Base-by-base conservation (phyloP, 2,797 vertebrate species). In the Pantherophis alleghaniensis region DNA sequence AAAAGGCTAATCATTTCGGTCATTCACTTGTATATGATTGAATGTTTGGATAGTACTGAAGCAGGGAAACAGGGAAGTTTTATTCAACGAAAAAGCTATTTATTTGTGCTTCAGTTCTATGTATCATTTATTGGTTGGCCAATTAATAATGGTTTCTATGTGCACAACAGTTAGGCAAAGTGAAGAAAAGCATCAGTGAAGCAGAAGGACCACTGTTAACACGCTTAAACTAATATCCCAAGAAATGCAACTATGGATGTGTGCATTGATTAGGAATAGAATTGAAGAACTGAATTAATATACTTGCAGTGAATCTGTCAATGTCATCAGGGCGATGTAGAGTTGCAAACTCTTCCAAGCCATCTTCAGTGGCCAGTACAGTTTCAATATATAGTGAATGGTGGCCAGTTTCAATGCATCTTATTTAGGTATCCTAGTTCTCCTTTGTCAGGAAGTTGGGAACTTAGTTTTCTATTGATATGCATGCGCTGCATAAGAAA, bases 1-100 rank as follows among this genome's bases (percentile, higher is more conserved):
- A 96, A 93, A 94, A 96, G 94, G 3, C 94, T 92, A 51, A 4
- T 51, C 16, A 3, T 79, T 92, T 91, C 16, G 60, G 24, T 79
- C 63, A 37, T 61, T 47, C 10, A 20, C 22, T 89, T n/a, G 37
- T 56, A 74, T 57, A 56, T 42, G 63, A 91, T 57, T 37, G 13
- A 11, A 51, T 74, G 12, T 79, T 60, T 22, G n/a, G 28, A 87
- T 47, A 88, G 63, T 42, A 88, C 26, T 56, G 14, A 55, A 55
- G 53, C 20, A 55, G 42, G 60, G 53, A 79, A 47, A 26, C 13
- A n/a, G n/a, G 74, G 10, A 55, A 79, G 12, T 66, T n/a, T 66
- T 32, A 69, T 32, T 69, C 66, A 69, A 69, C 7, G 5, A 69
- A 69, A 69, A 69, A 69, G 28, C n/a, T 5, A n/a, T 66, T 66